Conservation (phyloP, 2,797 vertebrate species). For the Artibeus lituratus region DNA sequence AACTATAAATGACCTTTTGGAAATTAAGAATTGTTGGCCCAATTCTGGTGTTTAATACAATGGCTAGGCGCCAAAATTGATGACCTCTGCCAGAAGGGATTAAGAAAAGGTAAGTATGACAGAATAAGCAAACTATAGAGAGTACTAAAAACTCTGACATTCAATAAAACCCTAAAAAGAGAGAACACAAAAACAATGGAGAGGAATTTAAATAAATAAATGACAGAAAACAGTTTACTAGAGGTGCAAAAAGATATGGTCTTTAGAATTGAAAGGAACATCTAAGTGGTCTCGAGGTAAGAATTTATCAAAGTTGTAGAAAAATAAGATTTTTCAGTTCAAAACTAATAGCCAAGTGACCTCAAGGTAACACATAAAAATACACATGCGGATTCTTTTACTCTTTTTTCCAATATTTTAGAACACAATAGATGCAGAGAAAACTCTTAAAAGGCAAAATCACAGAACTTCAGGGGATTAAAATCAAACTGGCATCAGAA, state of each 20-base stretch:
- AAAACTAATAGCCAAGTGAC: background rate
- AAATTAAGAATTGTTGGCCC: background rate
- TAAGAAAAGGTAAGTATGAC: background rate
- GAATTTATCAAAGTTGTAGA: background rate
- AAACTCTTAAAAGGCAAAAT: constrained; percentile 4
- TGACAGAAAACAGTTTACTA: background rate
- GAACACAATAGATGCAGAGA: background rate
- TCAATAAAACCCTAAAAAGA: background rate
- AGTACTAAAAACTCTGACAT: background rate
- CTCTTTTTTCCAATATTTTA: background rate
- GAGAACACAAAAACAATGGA: background rate
- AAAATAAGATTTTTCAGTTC: background rate
- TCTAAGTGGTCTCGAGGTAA: background rate
- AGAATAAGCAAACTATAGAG: background rate
- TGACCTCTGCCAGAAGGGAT: background rate
- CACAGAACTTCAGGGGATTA: background rate
- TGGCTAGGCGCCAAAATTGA: background rate
- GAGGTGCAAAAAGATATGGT: background rate
- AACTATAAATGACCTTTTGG: background rate
- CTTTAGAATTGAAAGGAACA: background rate
- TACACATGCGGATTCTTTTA: background rate
- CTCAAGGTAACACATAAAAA: background rate
- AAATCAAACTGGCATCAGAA: background rate
- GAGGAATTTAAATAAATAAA: background rate
- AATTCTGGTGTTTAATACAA: background rate